Percentiles rank a stretch among this genome's conserved stretches.
phyloP scores from a whole-genome alignment of 2,797 vertebrate species.

The Helarctos malayanus region DNA sequence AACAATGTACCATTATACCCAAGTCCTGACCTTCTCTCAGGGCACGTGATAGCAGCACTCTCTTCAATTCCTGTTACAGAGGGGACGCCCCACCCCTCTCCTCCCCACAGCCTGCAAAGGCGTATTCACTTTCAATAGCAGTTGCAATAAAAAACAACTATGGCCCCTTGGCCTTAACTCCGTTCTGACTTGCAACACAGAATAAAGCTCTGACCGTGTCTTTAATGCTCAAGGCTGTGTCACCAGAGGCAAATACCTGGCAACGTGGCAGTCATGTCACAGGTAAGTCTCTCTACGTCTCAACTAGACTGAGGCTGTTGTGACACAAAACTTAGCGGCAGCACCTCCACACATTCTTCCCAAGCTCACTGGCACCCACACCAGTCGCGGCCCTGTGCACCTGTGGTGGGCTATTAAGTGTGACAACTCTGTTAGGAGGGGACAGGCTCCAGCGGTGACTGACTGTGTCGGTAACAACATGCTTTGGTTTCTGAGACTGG shows the following conservation, averaged over 20 bases:
- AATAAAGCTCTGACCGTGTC: not conserved
- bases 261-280: not conserved
- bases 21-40: not conserved
- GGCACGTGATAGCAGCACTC: not conserved
- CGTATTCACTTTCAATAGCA: not conserved
- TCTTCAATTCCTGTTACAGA: not conserved
- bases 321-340: not conserved
- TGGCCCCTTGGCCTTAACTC: not conserved
- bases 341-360: not conserved
- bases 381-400: not conserved
- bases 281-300: not conserved
- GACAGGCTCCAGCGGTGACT: not conserved
- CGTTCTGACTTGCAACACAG: constrained; percentile 15
- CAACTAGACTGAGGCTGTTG: not conserved
- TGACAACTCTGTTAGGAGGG: not conserved
- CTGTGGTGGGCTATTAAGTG: not conserved
- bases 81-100: not conserved
- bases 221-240: not conserved
- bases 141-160: not conserved
- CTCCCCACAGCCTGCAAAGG: not conserved
- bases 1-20: not conserved
- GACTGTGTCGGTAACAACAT: not conserved
- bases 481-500: not conserved
- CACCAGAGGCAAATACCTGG: not conserved
- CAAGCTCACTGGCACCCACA: not conserved